Percentiles rank a stretch among this genome's conserved stretches.
Conservation (phyloP, 2,797 vertebrate genomes). For the Euphonia xanthogaster region DNA sequence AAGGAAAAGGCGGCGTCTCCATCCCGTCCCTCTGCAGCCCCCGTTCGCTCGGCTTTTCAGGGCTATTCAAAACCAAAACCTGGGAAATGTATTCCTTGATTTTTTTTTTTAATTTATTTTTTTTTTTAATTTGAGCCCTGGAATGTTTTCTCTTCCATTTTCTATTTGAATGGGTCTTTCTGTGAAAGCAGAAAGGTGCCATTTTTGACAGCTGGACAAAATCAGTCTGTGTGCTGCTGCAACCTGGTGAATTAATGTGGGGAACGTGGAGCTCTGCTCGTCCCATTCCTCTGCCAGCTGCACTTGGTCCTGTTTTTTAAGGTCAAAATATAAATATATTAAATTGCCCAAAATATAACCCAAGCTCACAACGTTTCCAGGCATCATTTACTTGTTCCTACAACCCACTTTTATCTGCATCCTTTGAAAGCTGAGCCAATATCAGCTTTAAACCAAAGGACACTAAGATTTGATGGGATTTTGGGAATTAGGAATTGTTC, state of each 20-base stretch:
- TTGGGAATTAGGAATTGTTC: background rate
- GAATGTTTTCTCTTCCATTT: background rate
- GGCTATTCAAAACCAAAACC: background rate
- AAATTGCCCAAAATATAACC: constrained; percentile 19
- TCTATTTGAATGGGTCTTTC: background rate
- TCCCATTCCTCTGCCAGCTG: background rate
- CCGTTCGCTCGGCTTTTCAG: background rate
- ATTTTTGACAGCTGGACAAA: constrained; percentile 20
- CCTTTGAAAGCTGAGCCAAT: background rate
- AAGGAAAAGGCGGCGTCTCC: background rate
- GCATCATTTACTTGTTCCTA: background rate
- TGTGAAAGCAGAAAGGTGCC: background rate
- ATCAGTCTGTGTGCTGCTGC: background rate
- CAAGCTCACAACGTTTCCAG: background rate
- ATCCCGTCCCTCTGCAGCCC: background rate
- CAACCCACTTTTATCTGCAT: accelerated
- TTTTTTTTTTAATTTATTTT: no score
- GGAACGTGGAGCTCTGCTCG: background rate
- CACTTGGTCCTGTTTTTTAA: background rate
- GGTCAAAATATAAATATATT: background rate
- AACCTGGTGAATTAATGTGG: background rate
- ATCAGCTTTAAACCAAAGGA: background rate
- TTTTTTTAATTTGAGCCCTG: background rate
- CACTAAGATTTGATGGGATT: accelerated
- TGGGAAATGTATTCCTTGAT: background rate